Evolutionary conservation across 2,113 vertebrate species (phyloP).

Genomic region (Sphyrna mokarran): DNA sequence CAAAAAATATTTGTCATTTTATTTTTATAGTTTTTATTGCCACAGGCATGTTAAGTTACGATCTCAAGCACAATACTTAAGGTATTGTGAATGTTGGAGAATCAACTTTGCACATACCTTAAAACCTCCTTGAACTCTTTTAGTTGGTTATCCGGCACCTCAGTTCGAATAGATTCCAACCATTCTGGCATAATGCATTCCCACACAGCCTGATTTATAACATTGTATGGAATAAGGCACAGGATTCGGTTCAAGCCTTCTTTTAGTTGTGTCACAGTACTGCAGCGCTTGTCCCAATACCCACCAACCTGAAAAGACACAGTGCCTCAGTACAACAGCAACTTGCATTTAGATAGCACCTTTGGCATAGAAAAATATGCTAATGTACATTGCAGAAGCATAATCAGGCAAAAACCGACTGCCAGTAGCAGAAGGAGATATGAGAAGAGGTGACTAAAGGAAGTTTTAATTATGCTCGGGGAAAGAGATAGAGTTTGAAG

Average conservation of each 20-base stretch:
- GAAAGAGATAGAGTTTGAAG: background rate
- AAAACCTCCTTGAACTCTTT: slow-evolving; percentile 96
- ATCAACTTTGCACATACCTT: slow-evolving; percentile 63
- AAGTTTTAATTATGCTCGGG: background rate
- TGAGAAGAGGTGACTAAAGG: background rate
- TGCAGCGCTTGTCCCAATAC: slow-evolving; percentile 97
- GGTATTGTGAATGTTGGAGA: too few relatives aligned
- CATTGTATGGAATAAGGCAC: slow-evolving; percentile 95
- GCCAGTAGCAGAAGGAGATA: background rate
- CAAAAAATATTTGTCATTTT: background rate
- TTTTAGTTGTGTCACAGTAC: slow-evolving; percentile 88
- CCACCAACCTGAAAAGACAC: slow-evolving; percentile 77
- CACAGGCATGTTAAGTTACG: slow-evolving; percentile 1
- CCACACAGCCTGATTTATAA: slow-evolving; percentile 92
- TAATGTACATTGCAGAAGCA: background rate
- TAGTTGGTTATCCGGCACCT: slow-evolving; percentile 87
- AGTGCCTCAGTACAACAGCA: slow-evolving; percentile 7
- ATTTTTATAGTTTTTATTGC: background rate
- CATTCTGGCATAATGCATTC: slow-evolving; percentile 98
- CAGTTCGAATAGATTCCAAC: slow-evolving; percentile 89
- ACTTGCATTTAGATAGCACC: background rate
- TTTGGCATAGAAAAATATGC: background rate
- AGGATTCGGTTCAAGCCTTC: slow-evolving; percentile 94
- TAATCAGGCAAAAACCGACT: background rate
- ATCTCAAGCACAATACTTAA: slow-evolving; percentile 32